Evolutionary conservation across 2,888 invertebrate genomes (phyloP).

Genomic region (Camptogramma bilineatum): DNA sequence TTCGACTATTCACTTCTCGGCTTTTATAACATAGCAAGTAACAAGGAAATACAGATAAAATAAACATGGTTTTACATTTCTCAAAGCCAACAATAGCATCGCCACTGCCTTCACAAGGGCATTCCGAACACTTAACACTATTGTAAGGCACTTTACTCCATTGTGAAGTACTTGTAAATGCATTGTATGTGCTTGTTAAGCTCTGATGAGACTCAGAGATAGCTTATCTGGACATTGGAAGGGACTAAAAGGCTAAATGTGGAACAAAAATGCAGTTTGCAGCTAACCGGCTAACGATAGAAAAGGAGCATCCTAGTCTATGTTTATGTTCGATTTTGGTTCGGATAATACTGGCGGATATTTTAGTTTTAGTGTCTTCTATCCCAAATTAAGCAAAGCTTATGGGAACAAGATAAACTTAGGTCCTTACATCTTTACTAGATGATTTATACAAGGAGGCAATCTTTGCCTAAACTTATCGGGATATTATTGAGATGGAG

Average conservation of each 20-base stretch:
- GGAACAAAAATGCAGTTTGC: constrained; percentile 36
- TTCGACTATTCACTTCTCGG: not conserved
- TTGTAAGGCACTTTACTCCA: constrained; percentile 34
- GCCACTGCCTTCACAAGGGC: constrained; percentile 41
- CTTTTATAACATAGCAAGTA: not conserved
- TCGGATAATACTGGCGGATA: not conserved
- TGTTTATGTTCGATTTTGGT: not conserved
- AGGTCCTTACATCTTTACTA: too few relatives aligned
- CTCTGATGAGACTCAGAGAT: constrained; percentile 41
- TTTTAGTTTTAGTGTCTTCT: too few relatives aligned
- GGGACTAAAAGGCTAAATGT: constrained; percentile 30
- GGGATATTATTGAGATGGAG: too few relatives aligned
- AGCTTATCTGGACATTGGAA: constrained; percentile 36
- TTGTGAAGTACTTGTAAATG: constrained; percentile 42
- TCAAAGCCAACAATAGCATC: constrained; percentile 47
- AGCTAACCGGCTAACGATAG: constrained; percentile 34
- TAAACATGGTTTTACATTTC: constrained; percentile 29
- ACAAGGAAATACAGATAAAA: constrained; percentile 15
- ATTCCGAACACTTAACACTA: constrained; percentile 26
- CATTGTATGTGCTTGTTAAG: constrained; percentile 43
- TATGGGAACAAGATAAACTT: too few relatives aligned
- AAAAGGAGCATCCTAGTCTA: constrained; percentile 4
- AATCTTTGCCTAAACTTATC: too few relatives aligned
- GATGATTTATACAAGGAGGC: too few relatives aligned
- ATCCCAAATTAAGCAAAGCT: too few relatives aligned